phyloP scores from a whole-genome alignment of 2,888 invertebrate species.

The Eupithecia exiguata region DNA sequence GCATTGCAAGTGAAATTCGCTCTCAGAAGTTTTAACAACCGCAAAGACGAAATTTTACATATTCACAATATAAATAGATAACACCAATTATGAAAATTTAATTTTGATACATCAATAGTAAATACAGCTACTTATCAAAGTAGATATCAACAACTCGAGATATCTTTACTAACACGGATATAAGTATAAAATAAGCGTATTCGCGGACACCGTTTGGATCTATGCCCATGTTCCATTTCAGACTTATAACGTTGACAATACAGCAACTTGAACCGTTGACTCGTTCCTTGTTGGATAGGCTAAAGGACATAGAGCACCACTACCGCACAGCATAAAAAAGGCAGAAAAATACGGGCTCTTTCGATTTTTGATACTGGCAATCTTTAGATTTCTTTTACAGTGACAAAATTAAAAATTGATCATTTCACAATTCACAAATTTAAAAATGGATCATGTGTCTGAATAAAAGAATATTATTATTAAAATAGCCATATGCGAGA shows the following conservation, averaged over 20 bases:
- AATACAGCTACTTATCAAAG: constrained; percentile 72
- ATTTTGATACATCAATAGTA: constrained; percentile 62
- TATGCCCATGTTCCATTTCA: constrained; percentile 77
- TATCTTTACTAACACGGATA: constrained; percentile 77
- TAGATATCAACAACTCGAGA: constrained; percentile 73
- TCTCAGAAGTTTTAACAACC: constrained; percentile 29
- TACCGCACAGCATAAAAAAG: background rate
- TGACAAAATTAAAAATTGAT: too few species aligned
- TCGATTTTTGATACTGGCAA: too few species aligned
- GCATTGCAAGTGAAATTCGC: constrained; percentile 10
- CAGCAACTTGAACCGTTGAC: constrained; percentile 41
- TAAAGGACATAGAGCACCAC: background rate
- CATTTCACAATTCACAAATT: too few species aligned
- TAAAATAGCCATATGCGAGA: background rate
- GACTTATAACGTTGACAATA: constrained; percentile 62
- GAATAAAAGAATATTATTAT: too few species aligned
- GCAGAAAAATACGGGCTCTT: background rate
- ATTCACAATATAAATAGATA: constrained; percentile 56
- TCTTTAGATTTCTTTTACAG: background rate
- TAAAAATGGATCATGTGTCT: too few species aligned
- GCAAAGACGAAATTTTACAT: constrained; percentile 44
- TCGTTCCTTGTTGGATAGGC: constrained; percentile 36
- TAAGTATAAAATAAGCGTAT: constrained; percentile 83
- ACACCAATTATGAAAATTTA: constrained; percentile 58
- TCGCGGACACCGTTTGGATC: constrained; percentile 76